Base-by-base conservation (phyloP, 2,113 vertebrate species). In the Climacteris rufus region DNA sequence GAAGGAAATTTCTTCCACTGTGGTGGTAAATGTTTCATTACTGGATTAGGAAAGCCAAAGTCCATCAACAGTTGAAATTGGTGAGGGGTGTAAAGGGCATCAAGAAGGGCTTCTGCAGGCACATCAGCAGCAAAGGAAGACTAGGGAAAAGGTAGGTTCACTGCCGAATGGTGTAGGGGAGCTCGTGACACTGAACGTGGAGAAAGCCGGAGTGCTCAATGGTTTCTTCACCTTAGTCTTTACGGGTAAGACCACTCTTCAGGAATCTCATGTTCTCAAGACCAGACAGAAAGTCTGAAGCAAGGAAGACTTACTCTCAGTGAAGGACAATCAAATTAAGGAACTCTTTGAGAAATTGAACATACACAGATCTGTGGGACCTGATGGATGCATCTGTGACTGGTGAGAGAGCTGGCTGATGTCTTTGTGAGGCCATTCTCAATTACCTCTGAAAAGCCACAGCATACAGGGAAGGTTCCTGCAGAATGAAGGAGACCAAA, bases 31-130 rank as follows among this genome's bases (percentile, higher is more conserved):
- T 25, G 17, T 71, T 91, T 77, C 30, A 57, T 81, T 61, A 70
- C 81, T 13, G 3, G 7, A 19, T 84, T 74, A 69, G 28, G 35
- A 59, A 94, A 87, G 25, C 8, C 54, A 87, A 81, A 87, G 24
- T 17, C 21, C 17, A 61, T 27, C 1, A 0, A 33, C 24, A 64
- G 10, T 5, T 65, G 19, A 10, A 49, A 42, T 18, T 44, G 20
- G 7, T 84, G 40, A 77, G 9, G 30, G 20, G 40, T 66, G 14
- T 44, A 76, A 44, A 13, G 23, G 61, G 37, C n/a, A 83, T 28
- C 10, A 93, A 74, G 24, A 87, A 84, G 19, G 27, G 27, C 6
- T 87, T 87, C 77, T 77, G 40, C n/a, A 60, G 64, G 24, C 11
- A 4, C 19, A 17, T 13, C 11, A 11, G 33, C 23, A 75, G 45